phyloP scores from a whole-genome alignment of 2,888 invertebrate genomes.

The Lasioglossum pauxillum region DNA sequence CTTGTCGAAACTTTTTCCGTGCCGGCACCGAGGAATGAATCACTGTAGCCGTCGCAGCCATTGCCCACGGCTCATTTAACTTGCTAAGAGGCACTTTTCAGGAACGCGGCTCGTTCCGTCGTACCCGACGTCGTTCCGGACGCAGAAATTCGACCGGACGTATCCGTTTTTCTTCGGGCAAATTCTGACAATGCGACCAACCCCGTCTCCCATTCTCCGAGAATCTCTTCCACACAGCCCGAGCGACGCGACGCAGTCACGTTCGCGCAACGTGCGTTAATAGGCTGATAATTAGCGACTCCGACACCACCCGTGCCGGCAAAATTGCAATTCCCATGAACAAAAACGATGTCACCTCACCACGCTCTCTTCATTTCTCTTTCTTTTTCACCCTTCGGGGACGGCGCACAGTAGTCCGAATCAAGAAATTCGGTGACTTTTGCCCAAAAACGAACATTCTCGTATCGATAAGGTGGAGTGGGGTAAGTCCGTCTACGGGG shows the following conservation, averaged over 20 bases:
- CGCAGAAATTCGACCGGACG: slow-evolving; percentile 59
- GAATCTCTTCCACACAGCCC: not conserved
- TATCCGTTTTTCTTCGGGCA: slow-evolving; percentile 43
- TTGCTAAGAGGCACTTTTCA: slow-evolving; percentile 73
- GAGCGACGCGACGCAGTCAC: not conserved
- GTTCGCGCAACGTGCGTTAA: slow-evolving; percentile 38
- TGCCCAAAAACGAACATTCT: too few species aligned
- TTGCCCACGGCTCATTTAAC: slow-evolving; percentile 74
- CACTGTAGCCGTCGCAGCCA: slow-evolving; percentile 65
- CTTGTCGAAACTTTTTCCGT: slow-evolving; percentile 63
- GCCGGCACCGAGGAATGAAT: slow-evolving; percentile 66
- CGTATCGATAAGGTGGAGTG: too few species aligned
- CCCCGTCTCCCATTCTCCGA: not conserved
- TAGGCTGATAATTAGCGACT: slow-evolving; percentile 46
- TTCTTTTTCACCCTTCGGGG: not conserved
- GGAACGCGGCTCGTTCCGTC: slow-evolving; percentile 52
- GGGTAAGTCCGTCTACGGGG: too few species aligned
- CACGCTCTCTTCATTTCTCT: not conserved
- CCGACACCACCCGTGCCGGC: not conserved
- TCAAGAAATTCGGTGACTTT: too few species aligned
- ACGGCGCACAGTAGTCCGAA: not conserved
- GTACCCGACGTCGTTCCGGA: slow-evolving; percentile 42
- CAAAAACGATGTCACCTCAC: slow-evolving; percentile 11
- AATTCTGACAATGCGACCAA: not conserved
- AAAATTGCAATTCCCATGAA: slow-evolving; percentile 29